A percentile compares a stretch with the other conserved stretches of the same genome.
phyloP scores from a whole-genome alignment of 1,140 invertebrate genomes.

The Maconellicoccus hirsutus region DNA sequence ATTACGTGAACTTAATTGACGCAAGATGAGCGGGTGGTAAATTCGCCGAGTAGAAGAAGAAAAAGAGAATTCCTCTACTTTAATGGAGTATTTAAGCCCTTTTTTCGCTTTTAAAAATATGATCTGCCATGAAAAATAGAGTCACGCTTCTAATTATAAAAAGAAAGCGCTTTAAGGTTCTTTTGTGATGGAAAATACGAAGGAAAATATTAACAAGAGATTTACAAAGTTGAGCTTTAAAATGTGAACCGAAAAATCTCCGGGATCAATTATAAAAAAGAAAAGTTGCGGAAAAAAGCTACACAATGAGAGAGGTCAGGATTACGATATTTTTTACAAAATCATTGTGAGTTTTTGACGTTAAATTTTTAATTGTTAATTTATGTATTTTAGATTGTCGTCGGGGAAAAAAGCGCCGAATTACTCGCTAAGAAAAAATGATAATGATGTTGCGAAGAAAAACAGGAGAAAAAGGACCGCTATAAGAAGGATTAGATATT shows the following conservation, averaged over 20 bases:
- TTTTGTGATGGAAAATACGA: constrained; percentile 22
- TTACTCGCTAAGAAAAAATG: background rate
- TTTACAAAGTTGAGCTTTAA: constrained; percentile 15
- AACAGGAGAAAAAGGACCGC: background rate
- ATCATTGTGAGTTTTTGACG: background rate
- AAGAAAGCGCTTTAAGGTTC: constrained; percentile 19
- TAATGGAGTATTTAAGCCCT: constrained; percentile 19
- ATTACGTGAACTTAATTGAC: constrained; percentile 18
- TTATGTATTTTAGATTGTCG: background rate
- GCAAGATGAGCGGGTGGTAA: constrained; percentile 10
- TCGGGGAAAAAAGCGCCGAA: background rate
- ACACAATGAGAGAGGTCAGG: background rate
- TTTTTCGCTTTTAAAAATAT: constrained; percentile 21
- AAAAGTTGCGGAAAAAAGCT: background rate
- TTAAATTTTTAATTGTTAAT: constrained; percentile 10
- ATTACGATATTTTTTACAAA: constrained; percentile 13
- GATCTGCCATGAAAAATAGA: constrained; percentile 22
- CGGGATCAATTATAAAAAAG: constrained; percentile 13
- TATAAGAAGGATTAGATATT: constrained; percentile 20
- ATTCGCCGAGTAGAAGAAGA: constrained; percentile 4
- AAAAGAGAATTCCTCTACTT: background rate
- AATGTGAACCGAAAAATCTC: constrained; percentile 10
- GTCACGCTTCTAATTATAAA: constrained; percentile 21
- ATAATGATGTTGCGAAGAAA: constrained; percentile 10
- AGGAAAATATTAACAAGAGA: constrained; percentile 18